Conservation (phyloP, 2,888 invertebrate genomes). For the Mactromeris polynyma region DNA sequence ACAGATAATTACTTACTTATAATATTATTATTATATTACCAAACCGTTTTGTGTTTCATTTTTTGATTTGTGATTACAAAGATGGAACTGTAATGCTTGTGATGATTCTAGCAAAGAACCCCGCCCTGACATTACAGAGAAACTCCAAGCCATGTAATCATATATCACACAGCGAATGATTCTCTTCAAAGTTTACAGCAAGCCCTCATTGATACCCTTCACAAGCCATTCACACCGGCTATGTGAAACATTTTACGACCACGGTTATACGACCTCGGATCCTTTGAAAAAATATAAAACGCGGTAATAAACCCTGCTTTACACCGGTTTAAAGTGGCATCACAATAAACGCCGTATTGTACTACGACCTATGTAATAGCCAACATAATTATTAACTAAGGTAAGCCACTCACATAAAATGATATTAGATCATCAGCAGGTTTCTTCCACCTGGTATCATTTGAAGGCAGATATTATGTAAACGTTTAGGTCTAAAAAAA, state of each 20-base stretch:
- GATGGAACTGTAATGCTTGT: too few relatives aligned
- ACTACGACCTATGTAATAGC: not conserved
- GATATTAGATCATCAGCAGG: not conserved
- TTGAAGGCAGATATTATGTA: not conserved
- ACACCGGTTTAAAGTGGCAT: not conserved
- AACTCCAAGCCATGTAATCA: not conserved
- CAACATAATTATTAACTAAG: not conserved
- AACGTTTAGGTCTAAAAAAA: too few relatives aligned
- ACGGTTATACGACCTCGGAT: not conserved
- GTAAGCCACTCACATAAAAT: slow-evolving; percentile 9
- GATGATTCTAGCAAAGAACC: not conserved
- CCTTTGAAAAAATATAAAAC: not conserved
- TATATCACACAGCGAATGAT: not conserved
- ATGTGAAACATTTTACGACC: not conserved
- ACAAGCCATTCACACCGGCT: not conserved
- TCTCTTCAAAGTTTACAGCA: not conserved
- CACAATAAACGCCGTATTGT: not conserved
- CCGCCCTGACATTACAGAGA: not conserved
- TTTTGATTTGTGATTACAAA: too few relatives aligned
- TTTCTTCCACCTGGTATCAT: not conserved
- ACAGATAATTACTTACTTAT: too few relatives aligned
- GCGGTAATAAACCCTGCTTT: not conserved
- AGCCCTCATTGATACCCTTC: not conserved
- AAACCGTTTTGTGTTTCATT: too few relatives aligned
- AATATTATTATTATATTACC: too few relatives aligned